Evolutionary conservation across 2,113 vertebrate genomes (phyloP), one percentile per base, ranked within the genome.

Genomic region (Menura novaehollandiae): DNA sequence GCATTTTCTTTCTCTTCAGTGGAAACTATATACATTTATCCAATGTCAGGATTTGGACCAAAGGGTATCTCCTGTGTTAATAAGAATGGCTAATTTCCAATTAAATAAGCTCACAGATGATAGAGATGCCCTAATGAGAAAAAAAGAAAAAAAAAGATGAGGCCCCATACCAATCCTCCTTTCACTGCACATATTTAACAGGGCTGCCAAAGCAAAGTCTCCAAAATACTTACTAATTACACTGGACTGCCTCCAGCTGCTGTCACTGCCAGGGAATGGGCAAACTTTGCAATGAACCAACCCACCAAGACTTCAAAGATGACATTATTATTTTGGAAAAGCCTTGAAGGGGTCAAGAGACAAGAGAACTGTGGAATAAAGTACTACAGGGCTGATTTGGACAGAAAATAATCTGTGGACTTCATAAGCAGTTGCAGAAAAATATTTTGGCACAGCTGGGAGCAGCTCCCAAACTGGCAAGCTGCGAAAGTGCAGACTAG

Each of bases 191-290:
- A 75, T 60, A 84, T 89, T 95, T 95, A 92, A 86, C 71, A 89
- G 56, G 68, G 73, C 58, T 95, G 96, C 85, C 91, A 84, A 88
- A 83, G 68, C 49, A 89, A 41, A 86, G 75, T 64, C 72, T 94
- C 83, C 88, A 93, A 93, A 96, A 93, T 60, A 91, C 75, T 83
- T 80, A 88, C 82, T 96, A 92, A 96, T 95, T 94, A 92, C 91
- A 75, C 68, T 96, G 86, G 96, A 96, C 43, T 92, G 88, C 83
- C 73, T 96, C 93, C 96, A 91, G 80, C 62, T 1, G 0, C 88
- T 81, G 56, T 84, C 95, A 78, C 62, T 94, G 83, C 64, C 92
- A 72, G 33, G 19, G 39, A 96, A 90, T 4, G 3, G 90, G 81
- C 71, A 66, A 94, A 94, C 52, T 71, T 68, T 82, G 83, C 60